Evolutionary conservation across 2,113 vertebrate species (phyloP), one percentile per base, ranked within the genome.

Genomic region (Megatriorchis doriae): DNA sequence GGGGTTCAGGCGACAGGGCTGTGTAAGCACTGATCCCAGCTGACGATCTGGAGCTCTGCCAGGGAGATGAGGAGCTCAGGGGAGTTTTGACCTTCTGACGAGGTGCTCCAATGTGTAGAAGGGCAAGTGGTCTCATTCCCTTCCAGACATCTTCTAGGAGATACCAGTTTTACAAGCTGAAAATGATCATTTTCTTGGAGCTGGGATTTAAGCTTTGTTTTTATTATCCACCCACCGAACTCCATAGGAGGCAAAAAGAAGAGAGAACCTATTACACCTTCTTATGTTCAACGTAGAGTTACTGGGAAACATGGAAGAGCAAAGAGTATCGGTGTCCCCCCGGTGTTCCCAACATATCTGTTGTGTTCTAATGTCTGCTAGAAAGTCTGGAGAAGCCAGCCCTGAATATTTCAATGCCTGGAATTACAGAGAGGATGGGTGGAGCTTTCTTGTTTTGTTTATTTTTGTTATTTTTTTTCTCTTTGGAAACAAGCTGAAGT

Each of bases 381-480:
- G 50, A 63, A 90, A 73, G n/a, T 32, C 75, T 83, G 40, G 42
- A 81, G 56, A 66, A 75, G 6, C 16, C 40, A 86, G 27, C 14
- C 20, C 34, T 62, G 34, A 56, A 21, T 26, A 70, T 48, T 84
- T 85, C 5, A 2, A 0, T 45, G 89, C 36, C 56, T 81, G 78
- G 61, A 84, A 84, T 78, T 50, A 77, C 42, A 66, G 50, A 79
- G 13, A 65, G 61, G 77, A 56, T 89, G 73, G 70, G 84, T 87
- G 89, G 68, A 90, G 56, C 34, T 80, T 90, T 96, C 61, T 43
- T 61, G 8, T 36, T 92, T 81, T 68, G 26, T 45, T 88, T 93
- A 11, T 93, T 80, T 74, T 40, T 52, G 8, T 52, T 29, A 47
- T 47, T 53, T 50, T 79, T 82, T 77, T 62, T 42, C 47, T 66